A percentile compares a stretch with the other conserved stretches of the same genome.
Conservation (phyloP, 2,113 vertebrate species). For the Channa maculata region DNA sequence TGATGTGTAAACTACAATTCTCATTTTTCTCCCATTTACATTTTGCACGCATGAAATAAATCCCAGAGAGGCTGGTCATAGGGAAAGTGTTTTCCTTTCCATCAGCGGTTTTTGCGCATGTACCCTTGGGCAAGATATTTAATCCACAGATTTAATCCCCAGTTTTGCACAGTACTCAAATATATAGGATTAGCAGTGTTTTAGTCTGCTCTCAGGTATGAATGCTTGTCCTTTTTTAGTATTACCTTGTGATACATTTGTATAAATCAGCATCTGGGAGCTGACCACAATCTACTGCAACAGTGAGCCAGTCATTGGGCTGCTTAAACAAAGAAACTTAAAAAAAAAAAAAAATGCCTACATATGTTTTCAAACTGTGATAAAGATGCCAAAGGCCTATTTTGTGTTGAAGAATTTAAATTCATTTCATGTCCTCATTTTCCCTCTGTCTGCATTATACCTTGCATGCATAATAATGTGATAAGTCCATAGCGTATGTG, state of each 20-base stretch:
- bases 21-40: constrained; percentile 25
- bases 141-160: constrained; percentile 56
- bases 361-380: background rate
- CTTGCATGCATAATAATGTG: background rate
- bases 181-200: constrained; percentile 42
- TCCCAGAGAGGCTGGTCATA: constrained; percentile 6
- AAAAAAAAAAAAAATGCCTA: background rate
- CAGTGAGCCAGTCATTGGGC: background rate
- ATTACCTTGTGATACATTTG: constrained; percentile 5
- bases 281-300: background rate
- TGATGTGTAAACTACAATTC: constrained; percentile 58
- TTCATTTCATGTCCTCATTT: background rate
- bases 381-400: background rate
- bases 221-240: background rate
- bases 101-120: constrained; percentile 40
- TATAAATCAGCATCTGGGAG: background rate
- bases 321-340: no score
- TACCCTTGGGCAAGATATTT: constrained; percentile 55
- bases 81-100: constrained; percentile 22
- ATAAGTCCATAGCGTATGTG: constrained; percentile 9
- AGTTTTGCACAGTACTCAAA: constrained; percentile 16
- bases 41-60: constrained; percentile 53
- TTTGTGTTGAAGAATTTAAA: no score
- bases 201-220: constrained; percentile 18
- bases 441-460: background rate